These are phyloP conservation scores for Camponotus vicinus DNA, from an alignment of 1,140 invertebrate genomes.

Conservation along the genomic window DNA sequence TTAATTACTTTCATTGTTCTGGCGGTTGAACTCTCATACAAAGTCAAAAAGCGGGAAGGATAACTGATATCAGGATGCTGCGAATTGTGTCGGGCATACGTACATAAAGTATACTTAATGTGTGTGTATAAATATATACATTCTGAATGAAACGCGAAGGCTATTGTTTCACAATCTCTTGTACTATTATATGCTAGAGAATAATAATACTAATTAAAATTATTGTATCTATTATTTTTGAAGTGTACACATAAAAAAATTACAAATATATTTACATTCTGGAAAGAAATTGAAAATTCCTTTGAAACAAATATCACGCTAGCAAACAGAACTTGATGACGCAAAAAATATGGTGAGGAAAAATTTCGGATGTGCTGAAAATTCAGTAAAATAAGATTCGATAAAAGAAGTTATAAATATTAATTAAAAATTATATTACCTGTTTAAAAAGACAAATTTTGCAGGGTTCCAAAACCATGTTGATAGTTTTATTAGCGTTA, in stretches of 20 bases:
- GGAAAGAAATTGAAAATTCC: neutral
- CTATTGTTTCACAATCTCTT: constrained; percentile 4
- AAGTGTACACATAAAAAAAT: neutral
- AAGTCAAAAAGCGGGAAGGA: constrained; percentile 71
- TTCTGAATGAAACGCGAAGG: constrained; percentile 13
- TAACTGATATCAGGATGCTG: constrained; percentile 44
- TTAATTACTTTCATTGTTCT: constrained; percentile 85
- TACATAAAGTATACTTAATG: constrained; percentile 17
- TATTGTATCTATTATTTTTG: neutral
- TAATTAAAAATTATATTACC: neutral
- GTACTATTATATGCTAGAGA: neutral
- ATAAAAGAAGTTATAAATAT: neutral
- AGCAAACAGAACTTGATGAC: neutral
- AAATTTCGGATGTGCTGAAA: constrained; percentile 22
- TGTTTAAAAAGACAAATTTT: neutral
- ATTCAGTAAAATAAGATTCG: neutral
- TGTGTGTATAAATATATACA: neutral
- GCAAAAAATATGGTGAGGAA: constrained; percentile 5
- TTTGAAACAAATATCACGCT: neutral
- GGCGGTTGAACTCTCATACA: constrained; percentile 82
- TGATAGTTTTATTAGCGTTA: neutral
- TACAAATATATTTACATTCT: constrained; percentile 17
- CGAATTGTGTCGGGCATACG: constrained; percentile 27
- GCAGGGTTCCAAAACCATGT: neutral
- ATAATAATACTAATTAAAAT: constrained; percentile 37